A percentile compares a stretch with the other conserved stretches of the same genome.
Conservation (phyloP, 2,113 vertebrate genomes). For the Sebastes fasciatus region DNA sequence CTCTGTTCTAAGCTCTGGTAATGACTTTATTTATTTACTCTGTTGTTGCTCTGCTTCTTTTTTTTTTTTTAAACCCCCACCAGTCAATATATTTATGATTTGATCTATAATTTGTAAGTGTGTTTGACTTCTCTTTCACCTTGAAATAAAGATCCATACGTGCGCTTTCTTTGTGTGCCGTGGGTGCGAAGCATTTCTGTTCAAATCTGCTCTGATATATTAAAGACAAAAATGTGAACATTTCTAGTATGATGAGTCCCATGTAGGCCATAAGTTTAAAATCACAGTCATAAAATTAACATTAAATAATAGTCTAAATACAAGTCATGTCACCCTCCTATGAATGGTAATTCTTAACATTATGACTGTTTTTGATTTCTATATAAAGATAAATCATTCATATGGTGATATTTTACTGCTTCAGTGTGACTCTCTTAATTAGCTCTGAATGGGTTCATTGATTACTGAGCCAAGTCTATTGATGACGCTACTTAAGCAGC, state of each 20-base stretch:
- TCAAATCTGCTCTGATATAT: neutral
- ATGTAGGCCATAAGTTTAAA: neutral
- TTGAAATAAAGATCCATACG: slow-evolving; percentile 89
- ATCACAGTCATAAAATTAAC: neutral
- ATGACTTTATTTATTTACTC: slow-evolving; percentile 89
- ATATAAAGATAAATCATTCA: slow-evolving; percentile 30
- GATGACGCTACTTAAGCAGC: slow-evolving; percentile 75
- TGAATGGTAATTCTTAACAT: neutral
- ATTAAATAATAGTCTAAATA: neutral
- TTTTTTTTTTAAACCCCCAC: slow-evolving; percentile 80
- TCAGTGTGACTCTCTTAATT: slow-evolving; percentile 71
- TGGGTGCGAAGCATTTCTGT: neutral
- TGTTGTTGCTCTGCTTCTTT: slow-evolving; percentile 77
- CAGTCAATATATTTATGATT: slow-evolving; percentile 86
- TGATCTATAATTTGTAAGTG: slow-evolving; percentile 90
- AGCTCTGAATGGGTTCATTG: slow-evolving; percentile 79
- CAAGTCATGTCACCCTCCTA: neutral
- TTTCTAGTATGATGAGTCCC: neutral
- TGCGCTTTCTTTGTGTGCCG: slow-evolving; percentile 19
- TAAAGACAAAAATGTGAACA: slow-evolving; percentile 1
- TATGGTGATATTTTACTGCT: slow-evolving; percentile 41
- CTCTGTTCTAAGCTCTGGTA: slow-evolving; percentile 94
- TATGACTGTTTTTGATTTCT: slow-evolving; percentile 10
- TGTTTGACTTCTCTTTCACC: slow-evolving; percentile 91
- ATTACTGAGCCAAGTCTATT: slow-evolving; percentile 81